These are phyloP conservation scores for Spodoptera frugiperda DNA, from an alignment of 1,140 invertebrate genomes.

Conservation along the genomic window DNA sequence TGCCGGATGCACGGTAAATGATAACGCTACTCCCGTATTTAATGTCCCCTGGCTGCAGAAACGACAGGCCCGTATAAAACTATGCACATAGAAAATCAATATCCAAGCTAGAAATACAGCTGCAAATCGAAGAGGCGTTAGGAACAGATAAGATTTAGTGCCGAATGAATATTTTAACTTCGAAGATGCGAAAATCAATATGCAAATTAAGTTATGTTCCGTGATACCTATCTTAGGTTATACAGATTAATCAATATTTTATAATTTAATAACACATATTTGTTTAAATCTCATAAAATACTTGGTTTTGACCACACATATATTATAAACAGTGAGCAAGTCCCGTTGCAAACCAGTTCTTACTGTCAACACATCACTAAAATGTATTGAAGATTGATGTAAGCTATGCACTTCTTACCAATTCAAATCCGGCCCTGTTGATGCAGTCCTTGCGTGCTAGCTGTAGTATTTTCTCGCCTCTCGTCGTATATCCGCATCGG, in stretches of 20 bases:
- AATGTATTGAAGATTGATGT: constrained; percentile 25
- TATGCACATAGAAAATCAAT: constrained; percentile 27
- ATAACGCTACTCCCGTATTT: constrained; percentile 25
- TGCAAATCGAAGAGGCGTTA: constrained; percentile 13
- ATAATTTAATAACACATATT: neutral
- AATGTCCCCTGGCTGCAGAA: constrained; percentile 30
- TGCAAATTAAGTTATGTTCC: neutral
- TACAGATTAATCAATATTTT: neutral
- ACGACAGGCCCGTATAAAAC: constrained; percentile 33
- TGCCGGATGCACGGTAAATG: constrained; percentile 41
- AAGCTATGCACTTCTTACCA: constrained; percentile 38
- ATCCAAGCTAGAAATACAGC: neutral
- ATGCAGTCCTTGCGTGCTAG: constrained; percentile 64
- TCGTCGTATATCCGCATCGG: constrained; percentile 44
- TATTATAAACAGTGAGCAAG: neutral
- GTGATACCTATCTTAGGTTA: neutral
- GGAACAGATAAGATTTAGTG: neutral
- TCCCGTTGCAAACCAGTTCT: constrained; percentile 5
- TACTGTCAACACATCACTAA: constrained; percentile 27
- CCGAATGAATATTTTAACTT: neutral
- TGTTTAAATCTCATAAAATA: neutral
- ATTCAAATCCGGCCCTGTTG: constrained; percentile 45
- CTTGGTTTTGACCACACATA: neutral
- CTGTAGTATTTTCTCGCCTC: constrained; percentile 68
- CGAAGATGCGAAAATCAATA: neutral